phyloP scores from a whole-genome alignment of 2,113 vertebrate species.

The Cyanoramphus novaezelandiae region DNA sequence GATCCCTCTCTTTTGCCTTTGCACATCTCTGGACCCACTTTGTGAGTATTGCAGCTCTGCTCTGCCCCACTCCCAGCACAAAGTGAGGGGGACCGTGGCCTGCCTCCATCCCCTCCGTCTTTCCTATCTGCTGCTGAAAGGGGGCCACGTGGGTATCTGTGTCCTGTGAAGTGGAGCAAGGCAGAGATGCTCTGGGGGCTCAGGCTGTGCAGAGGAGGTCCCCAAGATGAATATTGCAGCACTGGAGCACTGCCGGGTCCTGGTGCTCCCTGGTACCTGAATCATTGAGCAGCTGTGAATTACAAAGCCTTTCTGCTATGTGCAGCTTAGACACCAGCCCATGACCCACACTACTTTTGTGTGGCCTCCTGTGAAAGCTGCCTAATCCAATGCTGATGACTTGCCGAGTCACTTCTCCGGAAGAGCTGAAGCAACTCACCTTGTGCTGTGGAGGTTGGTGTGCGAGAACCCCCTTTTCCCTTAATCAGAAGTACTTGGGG shows the following conservation, averaged over 20 bases:
- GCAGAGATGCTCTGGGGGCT: neutral
- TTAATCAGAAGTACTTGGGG: neutral
- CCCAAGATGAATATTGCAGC: neutral
- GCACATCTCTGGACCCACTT: neutral
- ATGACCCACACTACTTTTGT: neutral
- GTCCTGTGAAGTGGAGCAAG: neutral
- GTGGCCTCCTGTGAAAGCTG: neutral
- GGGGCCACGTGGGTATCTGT: rapidly evolving
- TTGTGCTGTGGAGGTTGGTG: neutral
- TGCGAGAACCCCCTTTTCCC: neutral
- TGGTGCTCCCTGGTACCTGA: neutral
- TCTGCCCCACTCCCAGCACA: neutral
- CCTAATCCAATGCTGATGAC: neutral
- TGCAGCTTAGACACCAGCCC: neutral
- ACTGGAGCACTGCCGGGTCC: neutral
- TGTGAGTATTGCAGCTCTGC: neutral
- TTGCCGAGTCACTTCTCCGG: neutral
- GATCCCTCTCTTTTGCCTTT: neutral
- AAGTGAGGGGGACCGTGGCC: neutral
- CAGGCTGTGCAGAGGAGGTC: neutral
- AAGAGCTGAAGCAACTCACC: neutral
- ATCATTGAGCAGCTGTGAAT: constrained; percentile 52
- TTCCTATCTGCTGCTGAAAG: neutral
- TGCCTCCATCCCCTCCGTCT: rapidly evolving
- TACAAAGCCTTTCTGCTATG: neutral